Base-by-base conservation (phyloP, 2,113 vertebrate species). In the Lycaon pictus region DNA sequence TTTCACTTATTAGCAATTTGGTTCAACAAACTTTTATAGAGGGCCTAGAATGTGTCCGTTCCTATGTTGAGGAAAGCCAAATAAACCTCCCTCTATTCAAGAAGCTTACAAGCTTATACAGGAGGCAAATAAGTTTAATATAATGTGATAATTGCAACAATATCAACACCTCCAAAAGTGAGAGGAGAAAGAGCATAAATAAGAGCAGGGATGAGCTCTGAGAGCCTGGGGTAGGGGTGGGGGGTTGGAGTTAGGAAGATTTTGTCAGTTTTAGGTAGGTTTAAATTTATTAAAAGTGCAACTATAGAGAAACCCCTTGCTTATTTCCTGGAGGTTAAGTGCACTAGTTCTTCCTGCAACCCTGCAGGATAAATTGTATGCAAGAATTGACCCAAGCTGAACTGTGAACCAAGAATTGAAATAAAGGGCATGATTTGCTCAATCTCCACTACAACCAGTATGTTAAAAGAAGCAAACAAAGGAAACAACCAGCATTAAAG, bases 221-320 rank as follows among this genome's bases (percentile, higher is more conserved):
- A 53, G 43, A 9, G 1, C 6, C 4, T 63, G 37, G 16, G 7
- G 60, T 5, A 8, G 3, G 72, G 7, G 37, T 13, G 65, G 7
- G 32, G 8, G 16, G 43, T 43, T 43, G 43, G 15, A 62, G 8
- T 77, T 58, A 62, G 69, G 43, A 69, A 95, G 74, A 85, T 5
- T 88, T 69, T 92, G 43, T 94, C 27, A 63, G 17, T 85, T 90
- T 71, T 22, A 88, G 11, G 10, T 93, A 43, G 35, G 17, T 81
- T 83, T 63, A 84, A 93, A 76, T 84, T 27, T 80, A 67, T 88
- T 95, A 51, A 88, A 91, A 96, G 58, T 72, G 37, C 48, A 91
- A 67, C 48, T 84, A 19, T 55, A 72, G 56, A 81, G 71, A 88
- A 90, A 65, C 25, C 32, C 29, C 7, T 22, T 94, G 37, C 79